A percentile compares a stretch with the other conserved stretches of the same genome.
phyloP scores from a whole-genome alignment of 2,113 vertebrate species.

The Cettia cetti region DNA sequence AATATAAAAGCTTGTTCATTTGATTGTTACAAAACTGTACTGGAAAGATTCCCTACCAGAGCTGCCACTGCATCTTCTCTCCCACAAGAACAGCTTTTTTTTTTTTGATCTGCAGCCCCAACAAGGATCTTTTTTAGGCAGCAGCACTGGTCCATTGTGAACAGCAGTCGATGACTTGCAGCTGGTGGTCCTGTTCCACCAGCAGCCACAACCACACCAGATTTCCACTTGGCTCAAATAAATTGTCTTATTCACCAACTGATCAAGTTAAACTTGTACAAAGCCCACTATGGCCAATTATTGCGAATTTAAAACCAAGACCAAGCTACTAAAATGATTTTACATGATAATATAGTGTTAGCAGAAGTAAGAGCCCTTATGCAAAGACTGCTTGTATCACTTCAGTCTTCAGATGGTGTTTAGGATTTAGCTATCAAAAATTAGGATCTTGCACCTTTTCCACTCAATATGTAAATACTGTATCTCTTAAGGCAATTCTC shows the following conservation, averaged over 20 bases:
- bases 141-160: neutral
- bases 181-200: neutral
- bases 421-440: neutral
- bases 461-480: neutral
- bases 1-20: neutral
- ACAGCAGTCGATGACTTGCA: neutral
- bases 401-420: neutral
- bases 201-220: neutral
- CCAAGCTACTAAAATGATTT: neutral
- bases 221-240: neutral
- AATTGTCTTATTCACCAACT: neutral
- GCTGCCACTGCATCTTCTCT: neutral
- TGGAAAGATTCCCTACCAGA: neutral
- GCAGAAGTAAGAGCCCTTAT: neutral
- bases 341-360: accelerated
- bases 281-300: neutral
- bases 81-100: neutral
- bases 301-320: neutral
- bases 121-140: neutral
- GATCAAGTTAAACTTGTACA: neutral
- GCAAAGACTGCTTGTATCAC: neutral
- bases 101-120: neutral
- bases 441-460: neutral
- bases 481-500: neutral
- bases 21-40: neutral